Percentiles rank a stretch among this genome's conserved stretches.
Evolutionary conservation across 2,797 vertebrate genomes (phyloP).

Genomic region (Brotula barbata): DNA sequence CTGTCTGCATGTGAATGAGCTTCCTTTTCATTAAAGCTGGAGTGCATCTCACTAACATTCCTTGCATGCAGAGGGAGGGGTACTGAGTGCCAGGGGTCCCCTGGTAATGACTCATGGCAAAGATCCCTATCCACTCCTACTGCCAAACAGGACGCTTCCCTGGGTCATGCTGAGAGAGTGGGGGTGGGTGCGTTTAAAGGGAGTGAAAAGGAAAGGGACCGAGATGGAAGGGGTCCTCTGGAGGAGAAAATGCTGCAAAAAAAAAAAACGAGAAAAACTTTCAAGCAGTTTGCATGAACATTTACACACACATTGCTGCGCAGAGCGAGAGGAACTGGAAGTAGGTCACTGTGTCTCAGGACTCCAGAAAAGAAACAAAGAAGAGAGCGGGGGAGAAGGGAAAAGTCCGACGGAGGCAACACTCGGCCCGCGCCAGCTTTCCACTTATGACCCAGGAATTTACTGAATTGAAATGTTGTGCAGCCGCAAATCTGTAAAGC

Average conservation of each 20-base stretch:
- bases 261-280: constrained; percentile 55
- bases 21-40: constrained; percentile 58
- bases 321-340: constrained; percentile 73
- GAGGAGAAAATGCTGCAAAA: constrained; percentile 61
- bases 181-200: constrained; percentile 25
- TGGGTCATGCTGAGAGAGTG: constrained; percentile 25
- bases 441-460: constrained; percentile 39
- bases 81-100: constrained; percentile 66
- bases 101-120: constrained; percentile 71
- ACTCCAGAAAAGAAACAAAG: constrained; percentile 50
- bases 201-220: constrained; percentile 9
- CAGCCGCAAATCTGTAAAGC: constrained; percentile 28
- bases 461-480: constrained; percentile 44
- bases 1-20: constrained; percentile 61
- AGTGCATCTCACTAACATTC: constrained; percentile 64
- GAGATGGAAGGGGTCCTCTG: not conserved
- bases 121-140: constrained; percentile 64
- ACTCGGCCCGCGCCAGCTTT: constrained; percentile 37
- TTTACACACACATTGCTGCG: constrained; percentile 40
- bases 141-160: constrained; percentile 51
- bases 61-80: constrained; percentile 69
- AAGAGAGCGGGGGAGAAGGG: constrained; percentile 35
- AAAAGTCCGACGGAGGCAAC: constrained; percentile 30
- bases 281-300: constrained; percentile 39
- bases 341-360: constrained; percentile 77